phyloP scores from a whole-genome alignment of 2,797 vertebrate genomes.

The Girardinus metallicus region DNA sequence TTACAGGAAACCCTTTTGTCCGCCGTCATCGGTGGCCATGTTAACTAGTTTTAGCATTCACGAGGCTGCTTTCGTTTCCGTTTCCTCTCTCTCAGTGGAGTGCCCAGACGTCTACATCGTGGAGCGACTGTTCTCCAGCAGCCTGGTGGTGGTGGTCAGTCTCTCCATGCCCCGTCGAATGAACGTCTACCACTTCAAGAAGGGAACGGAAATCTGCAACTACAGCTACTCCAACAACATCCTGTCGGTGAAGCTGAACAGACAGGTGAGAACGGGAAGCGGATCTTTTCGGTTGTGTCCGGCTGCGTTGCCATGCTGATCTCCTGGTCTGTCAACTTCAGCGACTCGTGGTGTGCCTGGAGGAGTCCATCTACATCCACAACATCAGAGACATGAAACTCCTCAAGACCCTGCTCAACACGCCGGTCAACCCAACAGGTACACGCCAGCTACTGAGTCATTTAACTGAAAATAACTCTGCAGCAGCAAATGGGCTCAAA shows the following conservation, averaged over 20 bases:
- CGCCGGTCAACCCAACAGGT: constrained; percentile 90
- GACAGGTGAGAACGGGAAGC: constrained; percentile 81
- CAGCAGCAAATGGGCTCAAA: not conserved
- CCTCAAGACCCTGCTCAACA: constrained; percentile 91
- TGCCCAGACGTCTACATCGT: constrained; percentile 92
- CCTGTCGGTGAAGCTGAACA: constrained; percentile 90
- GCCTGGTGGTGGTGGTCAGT: constrained; percentile 94
- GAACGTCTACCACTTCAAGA: constrained; percentile 98
- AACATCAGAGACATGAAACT: constrained; percentile 98
- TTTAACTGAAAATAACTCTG: not conserved
- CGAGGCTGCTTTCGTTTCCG: not conserved
- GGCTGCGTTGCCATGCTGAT: not conserved
- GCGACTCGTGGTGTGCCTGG: constrained; percentile 93
- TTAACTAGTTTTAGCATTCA: no score
- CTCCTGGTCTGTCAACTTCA: constrained; percentile 50
- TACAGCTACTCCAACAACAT: constrained; percentile 95
- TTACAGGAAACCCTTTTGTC: no score
- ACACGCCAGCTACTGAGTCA: constrained; percentile 9
- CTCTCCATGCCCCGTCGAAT: constrained; percentile 88
- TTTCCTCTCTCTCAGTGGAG: constrained; percentile 80
- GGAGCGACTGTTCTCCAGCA: constrained; percentile 96
- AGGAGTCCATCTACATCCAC: constrained; percentile 94
- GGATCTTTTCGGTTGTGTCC: not conserved
- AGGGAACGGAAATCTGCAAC: constrained; percentile 96
- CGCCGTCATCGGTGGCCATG: no score